Percentiles rank a stretch among this genome's conserved stretches.
These are phyloP conservation scores for Hirtodrosophila histrioides DNA, from an alignment of 2,888 invertebrate species.

Conservation along the genomic window DNA sequence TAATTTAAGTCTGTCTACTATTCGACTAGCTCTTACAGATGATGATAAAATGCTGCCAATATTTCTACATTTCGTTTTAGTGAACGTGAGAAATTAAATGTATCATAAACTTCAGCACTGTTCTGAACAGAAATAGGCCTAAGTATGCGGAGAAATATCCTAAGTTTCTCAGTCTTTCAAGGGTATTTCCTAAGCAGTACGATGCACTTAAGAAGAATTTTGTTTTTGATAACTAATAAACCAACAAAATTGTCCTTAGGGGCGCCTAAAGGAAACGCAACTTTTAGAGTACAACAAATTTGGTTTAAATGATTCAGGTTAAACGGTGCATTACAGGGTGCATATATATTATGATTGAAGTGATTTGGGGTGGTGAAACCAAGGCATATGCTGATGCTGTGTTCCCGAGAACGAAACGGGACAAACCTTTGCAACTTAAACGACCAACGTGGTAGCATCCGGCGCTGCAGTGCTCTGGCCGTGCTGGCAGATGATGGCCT, in stretches of 20 bases:
- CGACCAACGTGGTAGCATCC: constrained; percentile 55
- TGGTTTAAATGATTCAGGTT: constrained; percentile 6
- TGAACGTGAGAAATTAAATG: too few species aligned
- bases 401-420: constrained; percentile 42
- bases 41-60: too few species aligned
- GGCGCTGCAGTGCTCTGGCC: constrained; percentile 54
- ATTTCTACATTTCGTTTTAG: too few species aligned
- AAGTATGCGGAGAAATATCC: too few species aligned
- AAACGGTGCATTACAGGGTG: constrained; percentile 56
- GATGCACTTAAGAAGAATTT: not conserved
- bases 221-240: too few species aligned
- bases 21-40: too few species aligned
- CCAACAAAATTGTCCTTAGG: too few species aligned
- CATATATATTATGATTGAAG: constrained; percentile 18
- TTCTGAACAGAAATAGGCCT: too few species aligned
- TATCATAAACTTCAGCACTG: too few species aligned
- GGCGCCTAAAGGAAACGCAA: not conserved
- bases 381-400: constrained; percentile 6
- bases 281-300: not conserved
- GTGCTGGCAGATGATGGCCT: constrained; percentile 60
- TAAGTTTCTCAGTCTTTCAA: too few species aligned
- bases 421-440: constrained; percentile 68
- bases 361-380: constrained; percentile 12
- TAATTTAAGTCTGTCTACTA: too few species aligned
- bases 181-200: too few species aligned